phyloP scores from a whole-genome alignment of 2,888 invertebrate genomes.

The Agrochola macilenta region DNA sequence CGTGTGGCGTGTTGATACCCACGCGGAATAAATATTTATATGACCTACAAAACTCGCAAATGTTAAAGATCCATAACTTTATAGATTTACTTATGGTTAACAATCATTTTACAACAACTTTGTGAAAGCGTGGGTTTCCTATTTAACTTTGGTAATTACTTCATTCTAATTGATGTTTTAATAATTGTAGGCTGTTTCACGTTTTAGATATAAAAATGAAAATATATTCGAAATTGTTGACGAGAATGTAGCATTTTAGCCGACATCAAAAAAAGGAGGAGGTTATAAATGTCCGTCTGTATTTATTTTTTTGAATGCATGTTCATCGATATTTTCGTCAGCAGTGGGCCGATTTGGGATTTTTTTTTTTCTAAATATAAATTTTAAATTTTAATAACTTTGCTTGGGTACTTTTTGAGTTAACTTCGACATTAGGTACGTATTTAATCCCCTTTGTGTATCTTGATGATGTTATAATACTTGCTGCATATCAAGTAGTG shows the following conservation, averaged over 20 bases:
- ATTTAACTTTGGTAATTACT: conserved; percentile 43
- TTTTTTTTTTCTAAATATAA: neutral
- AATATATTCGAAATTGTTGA: conserved; percentile 1
- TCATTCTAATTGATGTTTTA: conserved; percentile 20
- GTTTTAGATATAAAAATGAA: neutral
- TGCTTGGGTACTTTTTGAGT: neutral
- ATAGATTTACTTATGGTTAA: conserved; percentile 6
- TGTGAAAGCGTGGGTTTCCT: conserved; percentile 25
- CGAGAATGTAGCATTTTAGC: neutral
- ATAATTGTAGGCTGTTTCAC: conserved; percentile 4
- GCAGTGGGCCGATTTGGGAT: neutral
- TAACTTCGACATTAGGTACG: neutral
- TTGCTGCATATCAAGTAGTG: neutral
- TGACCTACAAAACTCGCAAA: neutral
- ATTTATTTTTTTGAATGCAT: no score
- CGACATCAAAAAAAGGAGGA: no score
- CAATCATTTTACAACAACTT: conserved; percentile 24
- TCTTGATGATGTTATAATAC: neutral
- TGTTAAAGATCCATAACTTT: neutral
- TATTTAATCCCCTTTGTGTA: neutral
- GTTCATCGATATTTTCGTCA: no score
- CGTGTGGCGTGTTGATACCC: neutral
- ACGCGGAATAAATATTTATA: neutral
- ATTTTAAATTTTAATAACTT: neutral
- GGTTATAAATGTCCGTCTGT: no score